Evolutionary conservation across 1,140 invertebrate genomes (phyloP).

Genomic region (Drosophila bocqueti): DNA sequence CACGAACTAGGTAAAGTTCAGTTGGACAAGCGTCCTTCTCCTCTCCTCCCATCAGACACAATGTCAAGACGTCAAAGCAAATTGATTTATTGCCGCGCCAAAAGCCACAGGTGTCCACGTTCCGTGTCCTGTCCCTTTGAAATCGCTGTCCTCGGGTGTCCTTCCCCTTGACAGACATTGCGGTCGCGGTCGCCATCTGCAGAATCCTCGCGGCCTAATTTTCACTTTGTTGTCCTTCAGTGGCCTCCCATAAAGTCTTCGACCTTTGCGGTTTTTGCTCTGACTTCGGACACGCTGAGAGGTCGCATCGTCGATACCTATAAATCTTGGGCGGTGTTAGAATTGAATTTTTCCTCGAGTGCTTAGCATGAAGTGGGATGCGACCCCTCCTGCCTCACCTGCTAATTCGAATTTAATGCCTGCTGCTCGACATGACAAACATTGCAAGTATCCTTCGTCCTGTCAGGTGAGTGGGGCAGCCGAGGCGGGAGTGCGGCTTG

Average conservation of each 20-base stretch:
- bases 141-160: conserved; percentile 32
- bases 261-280: conserved; percentile 34
- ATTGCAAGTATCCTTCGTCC: conserved; percentile 44
- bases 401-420: conserved; percentile 54
- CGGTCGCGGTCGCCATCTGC: conserved; percentile 58
- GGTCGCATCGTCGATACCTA: conserved; percentile 28
- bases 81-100: conserved; percentile 59
- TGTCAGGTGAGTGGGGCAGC: conserved; percentile 22
- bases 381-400: conserved; percentile 6
- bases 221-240: conserved; percentile 52
- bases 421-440: conserved; percentile 57
- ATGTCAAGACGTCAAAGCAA: conserved; percentile 60
- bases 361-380: conserved; percentile 10
- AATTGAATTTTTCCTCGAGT: conserved; percentile 49
- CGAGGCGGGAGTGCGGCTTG: conserved; percentile 9
- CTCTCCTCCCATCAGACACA: conserved; percentile 30
- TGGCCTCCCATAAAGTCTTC: conserved; percentile 18
- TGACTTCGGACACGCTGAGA: conserved; percentile 16
- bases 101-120: conserved; percentile 60
- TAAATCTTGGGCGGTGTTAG: conserved; percentile 40
- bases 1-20: conserved; percentile 29
- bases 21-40: conserved; percentile 4
- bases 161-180: conserved; percentile 51
- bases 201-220: conserved; percentile 50
- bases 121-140: conserved; percentile 25